Conservation (phyloP, 2,888 invertebrate species). For the Neuroscelio doddi region DNA sequence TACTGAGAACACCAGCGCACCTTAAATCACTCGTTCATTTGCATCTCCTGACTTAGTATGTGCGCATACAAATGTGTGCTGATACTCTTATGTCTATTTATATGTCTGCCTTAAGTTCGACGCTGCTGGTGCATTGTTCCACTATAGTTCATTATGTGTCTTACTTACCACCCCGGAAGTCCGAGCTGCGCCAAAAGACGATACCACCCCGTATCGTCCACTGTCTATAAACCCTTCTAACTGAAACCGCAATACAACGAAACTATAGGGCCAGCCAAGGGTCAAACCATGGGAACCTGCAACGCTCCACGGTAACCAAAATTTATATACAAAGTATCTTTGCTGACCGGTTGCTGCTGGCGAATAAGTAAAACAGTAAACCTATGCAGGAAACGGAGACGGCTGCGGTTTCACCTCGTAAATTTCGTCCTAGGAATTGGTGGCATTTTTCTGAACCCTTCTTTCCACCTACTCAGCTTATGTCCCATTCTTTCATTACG, state of each 20-base stretch:
- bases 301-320: conserved; percentile 54
- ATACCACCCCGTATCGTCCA: conserved; percentile 40
- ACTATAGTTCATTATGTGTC: conserved; percentile 55
- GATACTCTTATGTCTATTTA: conserved; percentile 48
- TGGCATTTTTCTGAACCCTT: conserved; percentile 53
- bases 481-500: too few species aligned
- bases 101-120: conserved; percentile 38
- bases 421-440: conserved; percentile 58
- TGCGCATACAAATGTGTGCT: conserved; percentile 38
- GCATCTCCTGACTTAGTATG: conserved; percentile 41
- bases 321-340: conserved; percentile 70
- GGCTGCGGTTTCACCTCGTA: conserved; percentile 60
- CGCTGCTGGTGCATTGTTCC: conserved; percentile 46
- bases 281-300: conserved; percentile 22
- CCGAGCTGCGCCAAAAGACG: conserved; percentile 55
- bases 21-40: conserved; percentile 49
- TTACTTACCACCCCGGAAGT: conserved; percentile 53
- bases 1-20: conserved; percentile 40
- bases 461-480: too few species aligned
- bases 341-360: conserved; percentile 52
- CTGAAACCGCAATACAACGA: conserved; percentile 38
- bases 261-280: conserved; percentile 29
- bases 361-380: conserved; percentile 66
- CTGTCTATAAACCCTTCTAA: conserved; percentile 10
- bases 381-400: conserved; percentile 45